These are phyloP conservation scores for Anabas testudineus DNA, from an alignment of 2,797 vertebrate genomes.

Conservation along the genomic window DNA sequence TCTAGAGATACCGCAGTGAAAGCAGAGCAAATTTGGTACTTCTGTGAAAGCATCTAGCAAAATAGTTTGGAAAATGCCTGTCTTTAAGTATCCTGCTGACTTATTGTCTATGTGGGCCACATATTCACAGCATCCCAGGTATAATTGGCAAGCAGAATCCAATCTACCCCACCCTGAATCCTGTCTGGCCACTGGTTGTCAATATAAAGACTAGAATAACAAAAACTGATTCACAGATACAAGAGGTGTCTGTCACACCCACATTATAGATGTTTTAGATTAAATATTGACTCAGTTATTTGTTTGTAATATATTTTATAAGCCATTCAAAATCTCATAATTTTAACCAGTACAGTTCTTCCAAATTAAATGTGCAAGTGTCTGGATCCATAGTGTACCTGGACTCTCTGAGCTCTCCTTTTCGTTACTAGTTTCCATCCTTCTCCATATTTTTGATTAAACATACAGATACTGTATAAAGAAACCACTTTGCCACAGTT, in stretches of 20 bases:
- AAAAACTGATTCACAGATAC: neutral
- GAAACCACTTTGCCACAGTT: constrained; percentile 5
- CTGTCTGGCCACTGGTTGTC: neutral
- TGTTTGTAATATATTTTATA: neutral
- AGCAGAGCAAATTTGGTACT: neutral
- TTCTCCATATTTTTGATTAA: constrained; percentile 18
- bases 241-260: neutral
- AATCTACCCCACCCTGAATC: neutral
- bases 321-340: constrained; percentile 3
- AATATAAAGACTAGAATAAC: neutral
- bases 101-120: neutral
- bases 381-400: constrained; percentile 3
- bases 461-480: neutral
- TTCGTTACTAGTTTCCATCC: neutral
- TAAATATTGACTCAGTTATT: neutral
- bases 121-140: neutral
- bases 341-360: neutral
- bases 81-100: neutral
- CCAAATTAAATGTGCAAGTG: neutral
- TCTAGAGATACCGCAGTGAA: neutral
- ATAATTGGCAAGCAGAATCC: neutral
- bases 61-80: neutral
- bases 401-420: neutral
- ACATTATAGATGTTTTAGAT: neutral
- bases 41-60: neutral